Base-by-base conservation (phyloP, 2,888 invertebrate species). In the Phrixothrix hirtus region DNA sequence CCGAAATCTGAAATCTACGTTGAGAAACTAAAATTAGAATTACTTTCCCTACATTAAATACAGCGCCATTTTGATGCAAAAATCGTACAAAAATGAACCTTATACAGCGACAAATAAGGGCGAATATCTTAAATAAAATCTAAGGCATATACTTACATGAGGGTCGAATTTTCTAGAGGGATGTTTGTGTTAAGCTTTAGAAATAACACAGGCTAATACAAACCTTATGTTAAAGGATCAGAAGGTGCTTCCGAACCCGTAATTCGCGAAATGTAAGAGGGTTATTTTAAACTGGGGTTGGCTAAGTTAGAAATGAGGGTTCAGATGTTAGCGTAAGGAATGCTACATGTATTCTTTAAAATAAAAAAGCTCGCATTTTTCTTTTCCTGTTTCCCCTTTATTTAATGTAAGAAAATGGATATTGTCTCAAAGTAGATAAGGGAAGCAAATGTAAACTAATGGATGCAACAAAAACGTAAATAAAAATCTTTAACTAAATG, bases 31-130 rank as follows among this genome's bases (percentile, higher is more conserved):
- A 70, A 72, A 72, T 69, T 66, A 68, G 70, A 68, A 72, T 72
- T 72, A 73, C 72, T 72, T 70, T 71, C 73, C 72, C 70, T 70
- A 72, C 72, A 73, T 73, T 72, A 72, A 73, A 73, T 73, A 71
- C 61, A 60, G 64, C 72, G 72, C 73, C 73, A 73, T 73, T 73
- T 72, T 71, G 69, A 61, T 56, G 55, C 65, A 68, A 71, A 70
- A 71, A 68, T 67, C 66, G 67, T 37, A 61, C 67, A 67, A 70
- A 68, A 62, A 58, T 67, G 64, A 59, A 63, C 72, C 71, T 70
- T 70, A 71, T 65, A 61, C 59, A 51, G 46, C 55, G 60, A 35
- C 47, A 56, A 61, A 67, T 66, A 71, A 68, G 69, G 71, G 65
- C 61, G 68, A 65, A 59, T 67, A 60, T 70, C 70, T 70, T 70